Conservation (phyloP, 2,113 vertebrate species). For the Pluvialis apricaria region DNA sequence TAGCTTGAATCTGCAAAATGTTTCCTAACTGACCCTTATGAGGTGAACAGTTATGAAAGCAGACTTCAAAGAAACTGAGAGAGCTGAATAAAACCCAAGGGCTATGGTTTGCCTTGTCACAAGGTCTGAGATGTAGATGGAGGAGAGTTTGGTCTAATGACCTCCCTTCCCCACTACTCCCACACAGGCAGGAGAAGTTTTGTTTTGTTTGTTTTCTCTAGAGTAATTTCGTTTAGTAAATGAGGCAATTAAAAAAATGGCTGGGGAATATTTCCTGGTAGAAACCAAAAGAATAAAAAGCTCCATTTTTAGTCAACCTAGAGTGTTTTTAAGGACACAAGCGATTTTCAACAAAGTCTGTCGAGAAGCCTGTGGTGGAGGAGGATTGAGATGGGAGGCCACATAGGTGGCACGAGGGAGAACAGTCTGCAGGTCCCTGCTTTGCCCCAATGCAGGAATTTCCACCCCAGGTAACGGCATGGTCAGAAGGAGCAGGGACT, state of each 20-base stretch:
- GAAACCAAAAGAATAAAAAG: not conserved
- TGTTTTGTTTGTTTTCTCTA: not conserved
- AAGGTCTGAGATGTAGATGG: not conserved
- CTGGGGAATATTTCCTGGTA: not conserved
- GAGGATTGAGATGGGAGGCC: not conserved
- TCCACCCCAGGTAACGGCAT: not conserved
- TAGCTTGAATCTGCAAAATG: not conserved
- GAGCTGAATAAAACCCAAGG: not conserved
- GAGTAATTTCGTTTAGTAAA: not conserved
- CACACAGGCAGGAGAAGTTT: not conserved
- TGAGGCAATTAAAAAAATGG: not conserved
- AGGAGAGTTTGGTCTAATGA: not conserved
- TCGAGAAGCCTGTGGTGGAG: not conserved
- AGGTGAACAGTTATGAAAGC: not conserved
- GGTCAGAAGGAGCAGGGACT: not conserved
- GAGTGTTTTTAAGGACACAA: not conserved
- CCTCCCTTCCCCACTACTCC: not conserved
- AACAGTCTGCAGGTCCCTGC: not conserved
- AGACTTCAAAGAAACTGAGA: not conserved
- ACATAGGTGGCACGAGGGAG: fast-evolving
- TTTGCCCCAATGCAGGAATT: not conserved
- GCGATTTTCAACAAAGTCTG: not conserved
- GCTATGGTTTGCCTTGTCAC: not conserved
- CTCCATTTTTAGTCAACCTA: not conserved
- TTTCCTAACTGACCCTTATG: conserved; percentile 1